Evolutionary conservation across 2,113 vertebrate species (phyloP).

Genomic region (Gymnorhina tibicen): DNA sequence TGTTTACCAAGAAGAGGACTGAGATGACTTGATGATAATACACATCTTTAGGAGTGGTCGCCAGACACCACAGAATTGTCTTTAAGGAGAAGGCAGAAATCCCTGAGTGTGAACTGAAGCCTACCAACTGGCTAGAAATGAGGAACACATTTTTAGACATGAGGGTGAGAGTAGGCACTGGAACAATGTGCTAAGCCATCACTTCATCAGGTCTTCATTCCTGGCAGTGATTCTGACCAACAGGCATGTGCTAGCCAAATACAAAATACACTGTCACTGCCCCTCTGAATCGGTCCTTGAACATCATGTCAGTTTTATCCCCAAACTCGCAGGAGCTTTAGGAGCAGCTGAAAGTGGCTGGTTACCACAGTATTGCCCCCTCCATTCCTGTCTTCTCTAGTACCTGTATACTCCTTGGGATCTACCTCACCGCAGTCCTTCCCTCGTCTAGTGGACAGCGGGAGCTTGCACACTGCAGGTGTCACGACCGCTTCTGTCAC

Average conservation of each 20-base stretch:
- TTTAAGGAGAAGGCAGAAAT: background rate
- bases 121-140: background rate
- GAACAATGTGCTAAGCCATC: background rate
- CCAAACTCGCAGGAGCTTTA: background rate
- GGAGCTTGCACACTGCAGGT: background rate
- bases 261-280: background rate
- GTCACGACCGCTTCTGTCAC: background rate
- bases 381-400: background rate
- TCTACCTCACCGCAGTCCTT: rapidly evolving
- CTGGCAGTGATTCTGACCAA: background rate
- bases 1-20: background rate
- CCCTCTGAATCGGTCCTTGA: background rate
- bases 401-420: background rate
- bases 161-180: background rate
- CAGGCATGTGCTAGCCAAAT: background rate
- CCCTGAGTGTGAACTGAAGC: background rate
- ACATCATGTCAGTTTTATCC: background rate
- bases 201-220: background rate
- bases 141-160: background rate
- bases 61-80: background rate
- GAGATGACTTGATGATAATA: background rate
- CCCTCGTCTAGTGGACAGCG: rapidly evolving
- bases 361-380: no score
- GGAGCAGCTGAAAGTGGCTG: background rate
- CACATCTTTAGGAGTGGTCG: background rate